These are phyloP conservation scores for Bombus huntii DNA, from an alignment of 1,140 invertebrate species.

Conservation along the genomic window DNA sequence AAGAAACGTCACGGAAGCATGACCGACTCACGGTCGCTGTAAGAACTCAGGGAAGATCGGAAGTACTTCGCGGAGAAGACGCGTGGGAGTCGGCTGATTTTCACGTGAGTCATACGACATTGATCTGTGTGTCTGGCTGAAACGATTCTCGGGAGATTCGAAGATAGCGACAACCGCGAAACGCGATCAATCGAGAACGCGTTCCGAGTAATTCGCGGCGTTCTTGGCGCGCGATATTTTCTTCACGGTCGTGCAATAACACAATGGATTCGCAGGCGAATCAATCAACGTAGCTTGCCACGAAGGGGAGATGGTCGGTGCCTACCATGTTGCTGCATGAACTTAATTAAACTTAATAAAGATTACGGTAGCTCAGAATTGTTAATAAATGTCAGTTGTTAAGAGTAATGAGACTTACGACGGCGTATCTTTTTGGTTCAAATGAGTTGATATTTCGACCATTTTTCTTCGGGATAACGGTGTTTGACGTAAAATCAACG, in stretches of 20 bases:
- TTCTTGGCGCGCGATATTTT: conserved; percentile 13
- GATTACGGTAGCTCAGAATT: not conserved
- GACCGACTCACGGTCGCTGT: not conserved
- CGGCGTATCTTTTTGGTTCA: not conserved
- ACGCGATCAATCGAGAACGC: conserved; percentile 15
- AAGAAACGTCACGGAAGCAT: not conserved
- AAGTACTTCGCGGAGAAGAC: not conserved
- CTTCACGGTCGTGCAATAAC: conserved; percentile 24
- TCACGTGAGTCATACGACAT: not conserved
- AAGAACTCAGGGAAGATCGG: not conserved
- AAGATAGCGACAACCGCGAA: not conserved
- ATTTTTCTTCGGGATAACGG: not conserved
- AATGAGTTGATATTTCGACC: not conserved
- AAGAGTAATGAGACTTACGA: not conserved
- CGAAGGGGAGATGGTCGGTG: not conserved
- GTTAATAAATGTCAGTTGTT: conserved; percentile 11
- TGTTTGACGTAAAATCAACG: too few species aligned
- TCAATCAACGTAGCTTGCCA: conserved; percentile 3
- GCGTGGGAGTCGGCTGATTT: not conserved
- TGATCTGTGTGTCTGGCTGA: not conserved
- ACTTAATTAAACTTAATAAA: conserved; percentile 22
- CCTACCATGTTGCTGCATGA: not conserved
- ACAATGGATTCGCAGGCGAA: conserved; percentile 17
- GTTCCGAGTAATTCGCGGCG: conserved; percentile 2
- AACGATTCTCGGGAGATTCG: conserved; percentile 3